phyloP scores from a whole-genome alignment of 2,113 vertebrate species.

The Morone saxatilis region DNA sequence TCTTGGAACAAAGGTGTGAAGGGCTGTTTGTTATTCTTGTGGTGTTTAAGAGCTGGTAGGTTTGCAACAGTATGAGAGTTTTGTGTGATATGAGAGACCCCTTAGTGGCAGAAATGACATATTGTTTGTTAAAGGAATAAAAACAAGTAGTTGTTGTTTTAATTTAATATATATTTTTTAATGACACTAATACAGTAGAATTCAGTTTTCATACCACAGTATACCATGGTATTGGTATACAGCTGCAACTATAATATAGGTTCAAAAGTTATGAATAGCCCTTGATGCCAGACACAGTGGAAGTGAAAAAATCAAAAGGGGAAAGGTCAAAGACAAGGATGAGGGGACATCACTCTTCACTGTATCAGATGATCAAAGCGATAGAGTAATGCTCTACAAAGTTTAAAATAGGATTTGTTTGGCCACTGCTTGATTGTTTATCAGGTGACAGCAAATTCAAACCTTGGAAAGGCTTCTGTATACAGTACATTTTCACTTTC shows the following conservation, averaged over 20 bases:
- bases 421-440: not conserved
- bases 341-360: not conserved
- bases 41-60: not conserved
- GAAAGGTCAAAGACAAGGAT: not conserved
- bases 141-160: too few relatives aligned
- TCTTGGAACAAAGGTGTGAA: conserved; percentile 1
- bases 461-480: not conserved
- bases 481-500: not conserved
- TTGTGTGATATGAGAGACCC: too few relatives aligned
- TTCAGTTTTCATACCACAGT: too few relatives aligned
- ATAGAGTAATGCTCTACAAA: not conserved
- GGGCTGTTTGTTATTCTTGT: not conserved
- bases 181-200: too few relatives aligned
- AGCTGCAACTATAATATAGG: too few relatives aligned
- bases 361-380: not conserved
- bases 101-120: too few relatives aligned
- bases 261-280: not conserved
- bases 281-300: not conserved
- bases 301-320: conserved; percentile 7
- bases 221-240: too few relatives aligned
- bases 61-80: too few relatives aligned
- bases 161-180: too few relatives aligned
- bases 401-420: not conserved
- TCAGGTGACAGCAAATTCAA: not conserved
- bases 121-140: too few relatives aligned